Percentiles rank a stretch among this genome's conserved stretches.
Conservation (phyloP, 2,888 invertebrate genomes). For the Pycnomerus fuliginosus region DNA sequence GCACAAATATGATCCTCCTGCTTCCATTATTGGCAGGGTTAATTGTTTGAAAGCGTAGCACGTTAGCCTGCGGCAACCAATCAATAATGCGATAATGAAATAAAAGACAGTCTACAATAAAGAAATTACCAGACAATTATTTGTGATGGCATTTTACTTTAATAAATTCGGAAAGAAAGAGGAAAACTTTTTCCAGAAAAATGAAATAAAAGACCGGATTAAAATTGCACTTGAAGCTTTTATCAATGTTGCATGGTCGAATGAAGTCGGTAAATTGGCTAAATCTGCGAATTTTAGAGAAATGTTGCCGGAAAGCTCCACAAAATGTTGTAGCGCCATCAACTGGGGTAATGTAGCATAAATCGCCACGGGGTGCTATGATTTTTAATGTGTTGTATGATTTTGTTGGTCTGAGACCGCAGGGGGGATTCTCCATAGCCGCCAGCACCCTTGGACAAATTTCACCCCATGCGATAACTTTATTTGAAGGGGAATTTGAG, state of each 20-base stretch:
- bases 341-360: slow-evolving; percentile 48
- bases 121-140: slow-evolving; percentile 51
- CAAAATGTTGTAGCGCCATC: slow-evolving; percentile 38
- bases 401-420: slow-evolving; percentile 29
- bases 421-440: slow-evolving; percentile 12
- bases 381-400: slow-evolving; percentile 48
- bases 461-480: slow-evolving; percentile 8
- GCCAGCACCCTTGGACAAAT: slow-evolving; percentile 7
- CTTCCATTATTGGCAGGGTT: slow-evolving; percentile 51
- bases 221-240: slow-evolving; percentile 1
- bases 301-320: slow-evolving; percentile 30
- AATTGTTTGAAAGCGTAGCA: slow-evolving; percentile 52
- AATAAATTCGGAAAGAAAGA: neutral
- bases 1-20: slow-evolving; percentile 46
- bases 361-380: slow-evolving; percentile 47
- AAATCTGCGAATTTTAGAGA: slow-evolving; percentile 39
- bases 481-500: neutral
- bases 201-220: neutral
- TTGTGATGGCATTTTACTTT: slow-evolving; percentile 36
- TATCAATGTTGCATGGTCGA: slow-evolving; percentile 20
- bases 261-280: slow-evolving; percentile 31
- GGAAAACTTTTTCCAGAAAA: too few relatives aligned
- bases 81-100: slow-evolving; percentile 48
- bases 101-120: slow-evolving; percentile 45
- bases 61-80: slow-evolving; percentile 43